A percentile compares a stretch with the other conserved stretches of the same genome.
Evolutionary conservation across 2,113 vertebrate genomes (phyloP).

Genomic region (Equus quagga): DNA sequence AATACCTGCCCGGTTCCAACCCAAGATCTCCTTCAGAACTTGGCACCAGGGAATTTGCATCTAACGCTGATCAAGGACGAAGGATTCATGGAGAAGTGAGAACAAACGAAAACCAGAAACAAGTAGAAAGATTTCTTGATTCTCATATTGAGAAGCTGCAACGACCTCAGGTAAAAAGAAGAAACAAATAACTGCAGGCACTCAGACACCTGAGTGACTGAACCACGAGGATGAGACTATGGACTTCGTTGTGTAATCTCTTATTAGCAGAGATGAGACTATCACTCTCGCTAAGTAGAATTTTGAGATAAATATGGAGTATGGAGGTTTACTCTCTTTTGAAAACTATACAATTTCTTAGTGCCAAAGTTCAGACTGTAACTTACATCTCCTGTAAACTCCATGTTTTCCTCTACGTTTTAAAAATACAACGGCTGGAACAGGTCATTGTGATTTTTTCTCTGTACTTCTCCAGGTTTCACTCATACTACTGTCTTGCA

Average conservation of each 20-base stretch:
- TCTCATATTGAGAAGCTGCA: background rate
- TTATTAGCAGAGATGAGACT: background rate
- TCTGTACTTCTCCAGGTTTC: background rate
- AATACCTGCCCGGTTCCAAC: background rate
- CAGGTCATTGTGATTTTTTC: background rate
- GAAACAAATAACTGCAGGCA: background rate
- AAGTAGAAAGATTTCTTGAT: background rate
- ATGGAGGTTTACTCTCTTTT: background rate
- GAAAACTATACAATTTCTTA: constrained; percentile 20
- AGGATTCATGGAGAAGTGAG: background rate
- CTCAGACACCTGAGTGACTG: background rate
- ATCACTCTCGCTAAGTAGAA: background rate
- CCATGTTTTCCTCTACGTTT: background rate
- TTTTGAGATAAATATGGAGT: background rate
- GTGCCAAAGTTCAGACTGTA: background rate
- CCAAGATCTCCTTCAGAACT: background rate
- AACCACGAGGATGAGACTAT: background rate
- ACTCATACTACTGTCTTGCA: background rate
- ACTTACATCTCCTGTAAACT: background rate
- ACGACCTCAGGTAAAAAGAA: background rate
- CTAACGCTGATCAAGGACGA: background rate
- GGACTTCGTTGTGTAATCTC: background rate
- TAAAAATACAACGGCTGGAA: background rate
- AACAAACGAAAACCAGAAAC: background rate
- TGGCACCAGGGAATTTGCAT: background rate